phyloP scores from a whole-genome alignment of 2,113 vertebrate genomes.

The Sminthopsis crassicaudata region DNA sequence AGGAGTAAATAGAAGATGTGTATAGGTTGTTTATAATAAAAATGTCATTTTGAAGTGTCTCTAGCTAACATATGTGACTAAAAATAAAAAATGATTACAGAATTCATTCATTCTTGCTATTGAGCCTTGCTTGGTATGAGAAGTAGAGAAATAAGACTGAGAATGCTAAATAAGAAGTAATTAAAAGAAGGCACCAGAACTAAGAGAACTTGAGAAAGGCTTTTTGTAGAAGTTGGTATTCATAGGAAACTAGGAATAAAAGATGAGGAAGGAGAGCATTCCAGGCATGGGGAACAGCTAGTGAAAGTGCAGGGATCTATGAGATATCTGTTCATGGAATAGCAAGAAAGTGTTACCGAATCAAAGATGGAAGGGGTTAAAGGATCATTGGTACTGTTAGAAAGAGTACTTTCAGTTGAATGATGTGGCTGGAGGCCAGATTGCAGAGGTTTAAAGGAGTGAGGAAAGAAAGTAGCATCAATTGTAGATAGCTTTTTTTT shows the following conservation, averaged over 20 bases:
- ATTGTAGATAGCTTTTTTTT: not conserved
- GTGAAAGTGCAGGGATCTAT: not conserved
- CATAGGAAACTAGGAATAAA: not conserved
- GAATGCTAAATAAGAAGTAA: not conserved
- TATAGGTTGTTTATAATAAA: not conserved
- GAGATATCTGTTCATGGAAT: no score
- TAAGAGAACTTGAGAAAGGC: not conserved
- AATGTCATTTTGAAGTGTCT: not conserved
- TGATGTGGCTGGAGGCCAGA: not conserved
- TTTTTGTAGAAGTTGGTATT: not conserved
- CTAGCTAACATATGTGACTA: not conserved
- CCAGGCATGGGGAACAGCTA: not conserved
- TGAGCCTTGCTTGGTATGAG: not conserved
- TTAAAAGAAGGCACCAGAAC: not conserved
- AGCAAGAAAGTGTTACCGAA: not conserved
- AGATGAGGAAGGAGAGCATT: not conserved
- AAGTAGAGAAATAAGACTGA: not conserved
- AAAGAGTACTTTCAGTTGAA: not conserved
- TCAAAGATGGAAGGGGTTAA: not conserved
- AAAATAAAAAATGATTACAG: not conserved
- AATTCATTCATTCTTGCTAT: not conserved
- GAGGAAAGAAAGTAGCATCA: not conserved
- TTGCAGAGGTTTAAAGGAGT: no score
- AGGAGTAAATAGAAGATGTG: slow-evolving; percentile 28
- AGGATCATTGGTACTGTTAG: not conserved